A percentile compares a stretch with the other conserved stretches of the same genome.
Evolutionary conservation across 2,797 vertebrate species (phyloP).

Genomic region (Sylvia borin): DNA sequence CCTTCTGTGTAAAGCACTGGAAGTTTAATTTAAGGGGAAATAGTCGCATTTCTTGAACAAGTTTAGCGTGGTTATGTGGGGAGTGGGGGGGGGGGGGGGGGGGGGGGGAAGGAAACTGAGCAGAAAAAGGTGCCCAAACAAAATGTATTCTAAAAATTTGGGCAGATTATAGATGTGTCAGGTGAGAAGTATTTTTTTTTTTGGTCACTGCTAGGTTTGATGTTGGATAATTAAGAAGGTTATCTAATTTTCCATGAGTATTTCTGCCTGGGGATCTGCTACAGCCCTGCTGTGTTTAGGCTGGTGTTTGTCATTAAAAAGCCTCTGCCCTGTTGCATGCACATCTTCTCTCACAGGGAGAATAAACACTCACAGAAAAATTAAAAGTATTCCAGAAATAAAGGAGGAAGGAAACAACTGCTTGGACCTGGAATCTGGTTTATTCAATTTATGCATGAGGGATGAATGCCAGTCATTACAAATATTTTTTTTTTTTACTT

Average conservation of each 20-base stretch:
- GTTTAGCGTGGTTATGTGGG: background rate
- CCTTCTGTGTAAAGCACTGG: background rate
- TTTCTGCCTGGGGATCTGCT: background rate
- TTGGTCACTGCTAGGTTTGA: background rate
- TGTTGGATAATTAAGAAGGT: background rate
- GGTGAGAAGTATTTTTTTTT: background rate
- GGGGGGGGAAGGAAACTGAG: background rate
- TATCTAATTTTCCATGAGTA: background rate
- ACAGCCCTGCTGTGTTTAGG: background rate
- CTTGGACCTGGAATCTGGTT: background rate
- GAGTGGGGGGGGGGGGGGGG: rapidly evolving
- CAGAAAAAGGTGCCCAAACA: background rate
- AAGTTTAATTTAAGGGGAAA: background rate
- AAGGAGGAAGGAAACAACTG: background rate
- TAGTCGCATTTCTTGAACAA: background rate
- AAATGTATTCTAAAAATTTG: background rate
- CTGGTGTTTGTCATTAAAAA: background rate
- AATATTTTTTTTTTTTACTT: background rate
- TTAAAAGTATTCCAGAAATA: background rate
- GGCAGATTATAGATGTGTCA: background rate
- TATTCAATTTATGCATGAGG: background rate
- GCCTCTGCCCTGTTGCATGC: background rate
- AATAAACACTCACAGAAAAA: background rate
- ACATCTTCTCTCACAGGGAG: background rate
- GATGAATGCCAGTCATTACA: background rate